These are phyloP conservation scores for Pseudorhiza aurosa DNA, from an alignment of 30 jellyfish, hydroid and myxozoan genomes.

Conservation along the genomic window DNA sequence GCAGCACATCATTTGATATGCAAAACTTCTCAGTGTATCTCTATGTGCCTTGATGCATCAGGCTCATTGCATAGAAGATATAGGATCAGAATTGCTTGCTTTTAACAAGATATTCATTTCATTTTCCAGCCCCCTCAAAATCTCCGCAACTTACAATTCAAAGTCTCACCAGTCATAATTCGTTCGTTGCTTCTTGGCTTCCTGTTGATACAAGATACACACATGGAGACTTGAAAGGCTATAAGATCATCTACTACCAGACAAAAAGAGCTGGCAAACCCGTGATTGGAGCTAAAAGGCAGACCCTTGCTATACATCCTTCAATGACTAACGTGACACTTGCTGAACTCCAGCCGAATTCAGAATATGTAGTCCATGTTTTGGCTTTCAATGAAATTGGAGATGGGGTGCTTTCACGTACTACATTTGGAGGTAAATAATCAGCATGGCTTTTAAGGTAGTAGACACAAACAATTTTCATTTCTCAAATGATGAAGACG, in stretches of 20 bases:
- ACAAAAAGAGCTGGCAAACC: neutral
- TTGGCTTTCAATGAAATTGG: slow-evolving; percentile 40
- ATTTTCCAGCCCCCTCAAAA: slow-evolving; percentile 55
- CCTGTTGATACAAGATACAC: neutral
- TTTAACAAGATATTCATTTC: too few relatives aligned
- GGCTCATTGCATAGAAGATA: too few relatives aligned
- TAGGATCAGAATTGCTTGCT: too few relatives aligned
- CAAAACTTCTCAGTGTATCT: too few relatives aligned
- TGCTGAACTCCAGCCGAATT: slow-evolving; percentile 17
- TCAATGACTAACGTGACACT: neutral
- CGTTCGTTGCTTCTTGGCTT: slow-evolving; percentile 15
- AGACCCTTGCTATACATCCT: slow-evolving; percentile 1
- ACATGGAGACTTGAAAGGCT: slow-evolving; percentile 55
- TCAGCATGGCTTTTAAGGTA: too few relatives aligned
- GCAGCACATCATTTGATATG: too few relatives aligned
- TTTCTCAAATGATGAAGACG: too few relatives aligned
- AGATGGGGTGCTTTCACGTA: slow-evolving; percentile 31
- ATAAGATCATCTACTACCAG: slow-evolving; percentile 8
- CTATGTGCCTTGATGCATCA: too few relatives aligned
- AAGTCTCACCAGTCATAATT: slow-evolving; percentile 4
- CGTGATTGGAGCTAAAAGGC: neutral
- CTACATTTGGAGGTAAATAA: slow-evolving; percentile 30
- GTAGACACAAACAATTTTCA: too few relatives aligned
- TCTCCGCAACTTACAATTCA: slow-evolving; percentile 9
- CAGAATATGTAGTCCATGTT: neutral